Conservation (phyloP, 1,140 invertebrate genomes). For the Zaprionus gabonicus region DNA sequence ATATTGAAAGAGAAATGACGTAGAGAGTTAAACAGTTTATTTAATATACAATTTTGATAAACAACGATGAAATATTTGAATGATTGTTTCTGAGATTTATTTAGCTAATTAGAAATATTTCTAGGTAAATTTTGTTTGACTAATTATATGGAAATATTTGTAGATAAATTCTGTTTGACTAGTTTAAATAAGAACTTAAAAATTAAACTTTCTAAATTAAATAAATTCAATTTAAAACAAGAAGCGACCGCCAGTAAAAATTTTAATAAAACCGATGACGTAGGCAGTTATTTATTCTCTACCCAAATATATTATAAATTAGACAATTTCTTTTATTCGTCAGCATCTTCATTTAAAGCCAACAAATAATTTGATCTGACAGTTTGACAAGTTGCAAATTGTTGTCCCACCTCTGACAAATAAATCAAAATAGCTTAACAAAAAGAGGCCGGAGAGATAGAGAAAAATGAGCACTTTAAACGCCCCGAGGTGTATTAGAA, state of each 20-base stretch:
- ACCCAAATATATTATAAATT: too few species aligned
- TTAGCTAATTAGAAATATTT: too few species aligned
- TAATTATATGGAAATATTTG: too few species aligned
- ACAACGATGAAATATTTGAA: too few species aligned
- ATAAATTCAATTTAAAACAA: too few species aligned
- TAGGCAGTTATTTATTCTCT: too few species aligned
- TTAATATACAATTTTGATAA: neutral
- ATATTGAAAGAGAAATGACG: neutral
- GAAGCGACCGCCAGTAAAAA: too few species aligned
- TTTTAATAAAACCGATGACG: too few species aligned
- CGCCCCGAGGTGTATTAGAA: slow-evolving; percentile 23
- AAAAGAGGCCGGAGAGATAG: neutral
- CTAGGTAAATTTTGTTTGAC: too few species aligned
- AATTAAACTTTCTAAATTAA: too few species aligned
- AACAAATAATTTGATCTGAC: slow-evolving; percentile 34
- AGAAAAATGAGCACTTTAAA: slow-evolving; percentile 24
- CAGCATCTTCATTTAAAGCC: neutral
- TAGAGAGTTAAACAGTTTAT: neutral
- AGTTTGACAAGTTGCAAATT: slow-evolving; percentile 48
- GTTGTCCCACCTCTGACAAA: slow-evolving; percentile 31
- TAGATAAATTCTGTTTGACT: too few species aligned
- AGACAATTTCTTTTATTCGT: neutral
- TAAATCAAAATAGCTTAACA: slow-evolving; percentile 48
- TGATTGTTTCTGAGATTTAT: neutral
- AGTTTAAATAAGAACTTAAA: too few species aligned